phyloP scores from a whole-genome alignment of 2,797 vertebrate genomes.

The Ctenopoma kingsleyae region DNA sequence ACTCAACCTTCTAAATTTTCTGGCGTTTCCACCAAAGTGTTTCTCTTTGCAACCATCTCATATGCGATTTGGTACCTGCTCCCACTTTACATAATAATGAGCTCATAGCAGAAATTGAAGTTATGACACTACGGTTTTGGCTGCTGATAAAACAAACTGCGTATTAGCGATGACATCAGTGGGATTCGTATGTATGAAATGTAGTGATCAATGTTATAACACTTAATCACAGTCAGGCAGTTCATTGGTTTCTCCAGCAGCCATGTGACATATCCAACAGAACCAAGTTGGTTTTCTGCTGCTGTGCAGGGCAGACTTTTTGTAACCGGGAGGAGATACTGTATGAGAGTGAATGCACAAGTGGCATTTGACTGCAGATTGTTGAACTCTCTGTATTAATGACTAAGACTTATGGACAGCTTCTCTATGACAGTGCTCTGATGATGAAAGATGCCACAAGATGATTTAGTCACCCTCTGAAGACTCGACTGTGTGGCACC shows the following conservation, averaged over 20 bases:
- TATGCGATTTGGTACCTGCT: conserved; percentile 12
- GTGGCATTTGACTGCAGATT: conserved; percentile 23
- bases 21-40: not conserved
- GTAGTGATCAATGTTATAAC: conserved; percentile 29
- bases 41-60: conserved; percentile 20
- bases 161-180: conserved; percentile 5
- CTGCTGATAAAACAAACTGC: not conserved
- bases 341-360: conserved; percentile 17
- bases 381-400: conserved; percentile 25
- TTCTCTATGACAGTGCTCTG: conserved; percentile 13
- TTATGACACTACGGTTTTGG: conserved; percentile 5
- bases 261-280: conserved; percentile 8
- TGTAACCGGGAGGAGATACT: conserved; percentile 27
- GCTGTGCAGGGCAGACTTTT: conserved; percentile 1
- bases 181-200: not conserved
- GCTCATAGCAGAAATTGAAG: conserved; percentile 16
- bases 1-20: conserved; percentile 4
- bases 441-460: conserved; percentile 16
- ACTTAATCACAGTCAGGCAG: conserved; percentile 9
- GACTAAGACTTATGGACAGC: conserved; percentile 9
- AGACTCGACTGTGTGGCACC: not conserved
- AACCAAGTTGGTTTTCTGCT: conserved; percentile 13
- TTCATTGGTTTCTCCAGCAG: conserved; percentile 5
- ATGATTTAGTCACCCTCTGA: conserved; percentile 2
- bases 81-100: not conserved